phyloP scores from a whole-genome alignment of 1,140 invertebrate genomes.

The Diabrotica undecimpunctata region DNA sequence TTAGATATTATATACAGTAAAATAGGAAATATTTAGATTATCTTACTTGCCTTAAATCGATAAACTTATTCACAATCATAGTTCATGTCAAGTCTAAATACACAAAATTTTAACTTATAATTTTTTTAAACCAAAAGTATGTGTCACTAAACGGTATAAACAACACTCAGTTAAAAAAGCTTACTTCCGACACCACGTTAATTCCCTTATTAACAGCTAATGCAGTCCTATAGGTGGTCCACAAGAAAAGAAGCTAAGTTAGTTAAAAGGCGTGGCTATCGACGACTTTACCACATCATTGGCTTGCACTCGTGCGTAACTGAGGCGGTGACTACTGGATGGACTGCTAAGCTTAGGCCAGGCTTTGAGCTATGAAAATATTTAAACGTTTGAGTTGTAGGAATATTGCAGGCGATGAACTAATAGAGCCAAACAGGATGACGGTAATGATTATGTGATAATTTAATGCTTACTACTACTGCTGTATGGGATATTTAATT shows the following conservation, averaged over 20 bases:
- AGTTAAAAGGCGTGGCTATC: neutral
- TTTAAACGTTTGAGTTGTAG: no score
- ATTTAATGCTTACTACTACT: no score
- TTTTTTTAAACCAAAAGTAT: neutral
- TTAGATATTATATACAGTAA: no score
- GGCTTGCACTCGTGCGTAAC: conserved; percentile 4
- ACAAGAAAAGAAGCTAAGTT: conserved; percentile 3
- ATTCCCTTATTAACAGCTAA: neutral
- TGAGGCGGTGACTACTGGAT: neutral
- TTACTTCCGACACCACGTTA: no score
- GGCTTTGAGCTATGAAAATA: no score
- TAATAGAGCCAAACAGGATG: no score
- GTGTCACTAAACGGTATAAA: neutral
- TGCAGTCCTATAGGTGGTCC: conserved; percentile 11
- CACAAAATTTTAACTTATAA: neutral
- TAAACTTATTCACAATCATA: conserved; percentile 4
- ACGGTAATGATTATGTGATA: no score
- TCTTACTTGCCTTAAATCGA: neutral
- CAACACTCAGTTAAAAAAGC: neutral
- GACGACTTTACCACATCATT: conserved; percentile 10
- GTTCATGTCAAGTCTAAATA: neutral
- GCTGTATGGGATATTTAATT: no score
- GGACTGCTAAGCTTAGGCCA: no score
- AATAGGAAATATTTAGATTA: no score
- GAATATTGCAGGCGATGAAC: no score